Percentiles rank a stretch among this genome's conserved stretches.
Conservation (phyloP, 2,797 vertebrate species). For the Xiphophorus birchmanni region DNA sequence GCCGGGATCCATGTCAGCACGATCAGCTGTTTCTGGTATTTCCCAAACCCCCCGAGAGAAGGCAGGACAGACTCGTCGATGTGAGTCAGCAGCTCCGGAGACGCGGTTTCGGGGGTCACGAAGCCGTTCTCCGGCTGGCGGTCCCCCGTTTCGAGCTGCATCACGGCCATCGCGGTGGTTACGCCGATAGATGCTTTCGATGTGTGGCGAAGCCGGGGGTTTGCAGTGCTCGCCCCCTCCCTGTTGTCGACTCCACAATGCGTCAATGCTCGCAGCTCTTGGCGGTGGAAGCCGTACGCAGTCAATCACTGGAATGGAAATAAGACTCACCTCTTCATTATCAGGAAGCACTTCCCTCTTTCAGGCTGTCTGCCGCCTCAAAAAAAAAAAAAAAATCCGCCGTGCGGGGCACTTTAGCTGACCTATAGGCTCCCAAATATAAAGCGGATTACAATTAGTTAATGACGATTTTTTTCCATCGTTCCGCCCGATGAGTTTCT, state of each 20-base stretch:
- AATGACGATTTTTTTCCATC: not conserved
- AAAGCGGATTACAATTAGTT: not conserved
- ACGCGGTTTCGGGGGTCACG: constrained; percentile 75
- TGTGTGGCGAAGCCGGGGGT: constrained; percentile 68
- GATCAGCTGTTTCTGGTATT: constrained; percentile 91
- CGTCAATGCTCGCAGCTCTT: constrained; percentile 72
- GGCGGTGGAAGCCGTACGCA: constrained; percentile 68
- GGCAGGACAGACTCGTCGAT: constrained; percentile 89
- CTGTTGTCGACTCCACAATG: constrained; percentile 77
- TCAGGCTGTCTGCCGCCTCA: constrained; percentile 19
- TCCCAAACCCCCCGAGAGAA: constrained; percentile 90
- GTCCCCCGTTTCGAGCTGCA: constrained; percentile 77
- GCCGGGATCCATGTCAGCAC: constrained; percentile 96
- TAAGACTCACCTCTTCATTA: constrained; percentile 68
- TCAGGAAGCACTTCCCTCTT: constrained; percentile 67
- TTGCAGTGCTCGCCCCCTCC: constrained; percentile 69
- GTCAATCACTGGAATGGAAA: constrained; percentile 68
- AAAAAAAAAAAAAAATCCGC: not conserved
- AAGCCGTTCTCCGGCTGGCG: constrained; percentile 84
- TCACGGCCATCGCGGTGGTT: constrained; percentile 79
- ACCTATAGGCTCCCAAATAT: not conserved
- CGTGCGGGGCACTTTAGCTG: not conserved
- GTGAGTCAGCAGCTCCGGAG: constrained; percentile 83
- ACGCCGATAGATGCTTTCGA: constrained; percentile 68
- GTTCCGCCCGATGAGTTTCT: constrained; percentile 1